Percentiles rank a stretch among this genome's conserved stretches.
phyloP scores from a whole-genome alignment of 2,888 invertebrate species.

The Caradrina clavipalpis region DNA sequence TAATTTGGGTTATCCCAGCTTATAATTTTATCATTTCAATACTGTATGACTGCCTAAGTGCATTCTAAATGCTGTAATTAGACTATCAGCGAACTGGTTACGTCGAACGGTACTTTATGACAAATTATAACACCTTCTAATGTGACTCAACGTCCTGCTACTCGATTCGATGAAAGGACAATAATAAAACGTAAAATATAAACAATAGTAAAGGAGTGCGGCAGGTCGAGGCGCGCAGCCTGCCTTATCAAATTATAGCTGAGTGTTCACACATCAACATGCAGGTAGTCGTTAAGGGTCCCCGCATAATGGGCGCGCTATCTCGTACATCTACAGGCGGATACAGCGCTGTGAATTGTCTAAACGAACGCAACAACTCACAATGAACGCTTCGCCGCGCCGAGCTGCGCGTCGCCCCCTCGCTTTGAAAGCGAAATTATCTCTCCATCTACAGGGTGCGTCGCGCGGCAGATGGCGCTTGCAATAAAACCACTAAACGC shows the following conservation, averaged over 20 bases:
- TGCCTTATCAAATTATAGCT: conserved; percentile 82
- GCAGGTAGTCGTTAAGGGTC: conserved; percentile 79
- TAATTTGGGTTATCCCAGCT: conserved; percentile 37
- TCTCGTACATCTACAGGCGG: conserved; percentile 81
- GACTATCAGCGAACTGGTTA: conserved; percentile 20
- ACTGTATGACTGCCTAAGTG: conserved; percentile 20
- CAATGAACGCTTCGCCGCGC: conserved; percentile 79
- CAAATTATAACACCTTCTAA: conserved; percentile 24
- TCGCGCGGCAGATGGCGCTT: conserved; percentile 89
- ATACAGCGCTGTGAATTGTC: conserved; percentile 85
- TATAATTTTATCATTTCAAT: conserved; percentile 45
- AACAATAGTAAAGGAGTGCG: conserved; percentile 47
- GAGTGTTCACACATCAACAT: conserved; percentile 79
- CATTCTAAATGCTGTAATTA: conserved; percentile 36
- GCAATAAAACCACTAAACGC: conserved; percentile 91
- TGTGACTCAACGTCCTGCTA: conserved; percentile 41
- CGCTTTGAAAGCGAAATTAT: conserved; percentile 88
- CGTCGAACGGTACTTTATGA: conserved; percentile 10
- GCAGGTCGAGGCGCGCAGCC: conserved; percentile 55
- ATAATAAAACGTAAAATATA: conserved; percentile 45
- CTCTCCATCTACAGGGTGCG: conserved; percentile 86
- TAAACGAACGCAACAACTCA: conserved; percentile 87
- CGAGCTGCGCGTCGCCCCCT: conserved; percentile 73
- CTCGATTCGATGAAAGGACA: conserved; percentile 42
- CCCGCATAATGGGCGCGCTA: conserved; percentile 82